Conservation (phyloP, 1,140 invertebrate genomes). For the Plodia interpunctella region DNA sequence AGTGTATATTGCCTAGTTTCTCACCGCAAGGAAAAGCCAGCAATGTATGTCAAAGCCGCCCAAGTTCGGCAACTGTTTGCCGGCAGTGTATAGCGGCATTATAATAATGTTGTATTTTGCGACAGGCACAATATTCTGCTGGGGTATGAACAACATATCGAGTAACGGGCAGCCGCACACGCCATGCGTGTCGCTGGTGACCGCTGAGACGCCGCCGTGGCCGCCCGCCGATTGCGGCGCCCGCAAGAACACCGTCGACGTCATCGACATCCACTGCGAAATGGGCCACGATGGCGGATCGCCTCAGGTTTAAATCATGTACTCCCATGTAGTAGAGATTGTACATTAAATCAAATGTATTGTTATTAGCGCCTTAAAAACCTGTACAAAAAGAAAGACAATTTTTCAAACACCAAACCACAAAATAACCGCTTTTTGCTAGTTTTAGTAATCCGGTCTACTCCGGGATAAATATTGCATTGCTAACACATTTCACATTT, state of each 20-base stretch:
- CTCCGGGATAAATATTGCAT: neutral
- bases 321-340: no score
- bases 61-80: no score
- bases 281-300: slow-evolving; percentile 59
- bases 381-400: no score
- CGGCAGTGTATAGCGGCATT: no score
- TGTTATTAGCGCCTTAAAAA: no score
- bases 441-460: no score
- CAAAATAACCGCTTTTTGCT: no score
- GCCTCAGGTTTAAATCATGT: slow-evolving; percentile 50
- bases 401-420: no score
- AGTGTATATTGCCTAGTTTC: no score
- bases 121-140: slow-evolving; percentile 59
- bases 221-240: slow-evolving; percentile 50
- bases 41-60: no score
- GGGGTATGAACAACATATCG: slow-evolving; percentile 52
- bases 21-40: no score
- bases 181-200: slow-evolving; percentile 53
- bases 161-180: slow-evolving; percentile 32
- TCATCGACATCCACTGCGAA: slow-evolving; percentile 51
- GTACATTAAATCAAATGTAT: no score
- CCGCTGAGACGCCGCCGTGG: slow-evolving; percentile 52
- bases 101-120: neutral
- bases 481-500: neutral
- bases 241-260: slow-evolving; percentile 24